Evolutionary conservation across 2,113 vertebrate species (phyloP).

Genomic region (Ophthalmolycus amberensis): DNA sequence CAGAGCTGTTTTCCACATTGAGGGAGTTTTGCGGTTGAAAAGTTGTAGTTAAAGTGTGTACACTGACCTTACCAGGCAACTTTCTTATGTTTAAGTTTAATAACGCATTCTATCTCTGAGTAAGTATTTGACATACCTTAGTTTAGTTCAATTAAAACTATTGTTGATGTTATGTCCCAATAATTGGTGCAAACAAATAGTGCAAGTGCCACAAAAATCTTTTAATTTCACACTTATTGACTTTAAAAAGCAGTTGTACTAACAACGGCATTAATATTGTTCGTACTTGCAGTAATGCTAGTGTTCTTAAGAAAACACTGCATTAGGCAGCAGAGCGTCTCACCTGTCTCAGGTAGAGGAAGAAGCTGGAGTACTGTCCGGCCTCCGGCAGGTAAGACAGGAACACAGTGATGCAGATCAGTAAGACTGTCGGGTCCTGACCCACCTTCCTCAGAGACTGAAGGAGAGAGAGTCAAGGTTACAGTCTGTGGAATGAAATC

Average conservation of each 20-base stretch:
- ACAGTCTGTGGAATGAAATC: background rate
- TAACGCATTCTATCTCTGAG: background rate
- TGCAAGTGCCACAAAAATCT: background rate
- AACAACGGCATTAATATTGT: background rate
- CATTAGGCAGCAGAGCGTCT: background rate
- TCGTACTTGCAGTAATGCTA: background rate
- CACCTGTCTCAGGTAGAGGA: conserved; percentile 96
- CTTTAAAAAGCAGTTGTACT: background rate
- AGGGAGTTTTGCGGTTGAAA: background rate
- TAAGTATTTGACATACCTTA: background rate
- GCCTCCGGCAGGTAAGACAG: conserved; percentile 95
- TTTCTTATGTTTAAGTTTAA: background rate
- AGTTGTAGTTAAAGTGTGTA: background rate
- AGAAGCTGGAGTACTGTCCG: conserved; percentile 97
- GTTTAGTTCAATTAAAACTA: background rate
- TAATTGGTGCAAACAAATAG: background rate
- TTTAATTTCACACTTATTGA: background rate
- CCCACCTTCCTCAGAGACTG: conserved; percentile 95
- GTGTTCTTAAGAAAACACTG: background rate
- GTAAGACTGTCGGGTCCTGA: conserved; percentile 90
- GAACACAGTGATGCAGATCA: conserved; percentile 94
- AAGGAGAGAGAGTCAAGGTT: background rate
- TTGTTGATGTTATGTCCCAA: background rate
- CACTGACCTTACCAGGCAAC: background rate
- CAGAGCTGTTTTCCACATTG: background rate